A percentile compares a stretch with the other conserved stretches of the same genome.
Evolutionary conservation across 1,140 invertebrate genomes (phyloP).

Genomic region (Rhizoglyphus robini): DNA sequence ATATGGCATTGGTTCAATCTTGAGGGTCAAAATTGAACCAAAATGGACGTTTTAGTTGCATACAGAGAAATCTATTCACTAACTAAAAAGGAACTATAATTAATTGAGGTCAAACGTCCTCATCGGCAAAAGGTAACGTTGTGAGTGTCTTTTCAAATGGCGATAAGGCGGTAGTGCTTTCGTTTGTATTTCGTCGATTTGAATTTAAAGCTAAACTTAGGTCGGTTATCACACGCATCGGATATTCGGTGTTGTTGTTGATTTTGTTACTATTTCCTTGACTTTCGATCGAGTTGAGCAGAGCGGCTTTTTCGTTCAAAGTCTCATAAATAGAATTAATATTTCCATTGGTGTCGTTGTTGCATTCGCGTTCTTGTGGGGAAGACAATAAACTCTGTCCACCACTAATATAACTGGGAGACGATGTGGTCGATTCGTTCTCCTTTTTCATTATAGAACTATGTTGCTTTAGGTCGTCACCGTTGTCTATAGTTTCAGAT

Average conservation of each 20-base stretch:
- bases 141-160: neutral
- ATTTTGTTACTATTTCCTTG: neutral
- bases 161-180: neutral
- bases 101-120: neutral
- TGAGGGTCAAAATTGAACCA: no score
- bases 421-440: neutral
- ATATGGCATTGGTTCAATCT: no score
- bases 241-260: slow-evolving; percentile 7
- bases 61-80: no score
- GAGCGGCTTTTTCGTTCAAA: neutral
- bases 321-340: neutral
- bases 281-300: neutral
- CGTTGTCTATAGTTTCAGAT: neutral
- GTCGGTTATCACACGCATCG: neutral
- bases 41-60: no score
- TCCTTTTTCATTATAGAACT: neutral
- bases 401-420: neutral
- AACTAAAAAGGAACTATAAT: no score
- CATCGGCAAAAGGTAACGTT: slow-evolving; percentile 8
- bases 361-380: slow-evolving; percentile 1
- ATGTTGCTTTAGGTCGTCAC: neutral
- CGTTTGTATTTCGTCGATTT: neutral
- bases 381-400: neutral
- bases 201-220: neutral
- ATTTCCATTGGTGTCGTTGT: neutral